These are phyloP conservation scores for Rotaria magnacalcarata DNA, from an alignment of 2,888 invertebrate species.

Conservation along the genomic window DNA sequence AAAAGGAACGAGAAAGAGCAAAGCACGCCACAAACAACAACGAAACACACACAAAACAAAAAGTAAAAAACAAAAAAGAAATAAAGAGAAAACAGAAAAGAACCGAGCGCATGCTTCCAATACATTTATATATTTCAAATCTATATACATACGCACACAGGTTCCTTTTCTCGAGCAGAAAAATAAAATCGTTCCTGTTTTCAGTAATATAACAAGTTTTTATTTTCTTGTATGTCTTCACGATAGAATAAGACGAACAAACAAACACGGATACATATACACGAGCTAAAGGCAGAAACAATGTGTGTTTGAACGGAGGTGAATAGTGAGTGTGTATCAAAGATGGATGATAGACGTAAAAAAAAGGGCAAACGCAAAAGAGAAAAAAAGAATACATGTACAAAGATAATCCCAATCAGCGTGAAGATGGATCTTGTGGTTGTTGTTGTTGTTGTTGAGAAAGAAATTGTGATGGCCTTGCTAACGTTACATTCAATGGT, in stretches of 20 bases:
- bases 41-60: slow-evolving; percentile 31
- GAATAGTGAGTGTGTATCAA: slow-evolving; percentile 5
- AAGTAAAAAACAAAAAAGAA: neutral
- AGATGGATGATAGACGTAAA: neutral
- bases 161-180: neutral
- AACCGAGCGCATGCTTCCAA: neutral
- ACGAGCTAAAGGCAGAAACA: neutral
- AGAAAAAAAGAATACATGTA: neutral
- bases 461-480: neutral
- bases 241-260: neutral
- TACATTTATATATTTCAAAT: neutral
- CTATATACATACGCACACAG: slow-evolving; percentile 10
- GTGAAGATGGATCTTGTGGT: neutral
- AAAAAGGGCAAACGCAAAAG: neutral
- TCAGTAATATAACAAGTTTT: slow-evolving; percentile 1
- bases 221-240: neutral
- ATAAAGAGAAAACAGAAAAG: slow-evolving; percentile 28
- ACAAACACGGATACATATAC: neutral
- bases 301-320: slow-evolving; percentile 3
- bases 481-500: slow-evolving; percentile 6
- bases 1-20: slow-evolving; percentile 30
- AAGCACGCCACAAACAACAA: slow-evolving; percentile 28
- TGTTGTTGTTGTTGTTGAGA: neutral
- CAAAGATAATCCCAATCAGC: neutral
- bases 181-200: slow-evolving; percentile 11